phyloP scores from a whole-genome alignment of 2,113 vertebrate species.

The Heloderma charlesbogerti region DNA sequence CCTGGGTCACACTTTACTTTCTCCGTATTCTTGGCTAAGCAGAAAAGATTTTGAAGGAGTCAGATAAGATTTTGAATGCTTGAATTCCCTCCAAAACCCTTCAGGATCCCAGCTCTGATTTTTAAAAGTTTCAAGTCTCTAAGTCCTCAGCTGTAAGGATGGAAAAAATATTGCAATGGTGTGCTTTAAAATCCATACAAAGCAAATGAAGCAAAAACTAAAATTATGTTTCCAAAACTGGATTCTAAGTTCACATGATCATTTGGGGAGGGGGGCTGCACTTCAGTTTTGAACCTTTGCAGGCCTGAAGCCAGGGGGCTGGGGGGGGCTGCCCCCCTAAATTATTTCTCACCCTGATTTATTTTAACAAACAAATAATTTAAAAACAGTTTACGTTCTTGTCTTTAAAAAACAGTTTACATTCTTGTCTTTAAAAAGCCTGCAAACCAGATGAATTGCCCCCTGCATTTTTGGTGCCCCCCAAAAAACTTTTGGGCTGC shows the following conservation, averaged over 20 bases:
- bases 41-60: not conserved
- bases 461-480: too few relatives aligned
- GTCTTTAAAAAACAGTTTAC: too few relatives aligned
- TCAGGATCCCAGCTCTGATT: not conserved
- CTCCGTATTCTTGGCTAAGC: not conserved
- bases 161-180: not conserved
- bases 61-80: not conserved
- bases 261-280: not conserved
- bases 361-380: too few relatives aligned
- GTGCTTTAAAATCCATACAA: not conserved
- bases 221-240: not conserved
- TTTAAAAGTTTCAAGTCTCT: conserved; percentile 17
- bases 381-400: too few relatives aligned
- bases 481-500: too few relatives aligned
- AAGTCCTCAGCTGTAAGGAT: conserved; percentile 11
- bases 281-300: not conserved
- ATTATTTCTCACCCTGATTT: too few relatives aligned
- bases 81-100: not conserved
- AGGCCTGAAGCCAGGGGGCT: too few relatives aligned
- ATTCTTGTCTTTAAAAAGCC: too few relatives aligned
- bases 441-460: too few relatives aligned
- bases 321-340: too few relatives aligned
- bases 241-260: not conserved
- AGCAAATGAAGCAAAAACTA: not conserved
- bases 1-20: not conserved